These are phyloP conservation scores for Aplysina aerophoba DNA, from an alignment of 37 sponge, comb jelly and placozoan species.

Conservation along the genomic window DNA sequence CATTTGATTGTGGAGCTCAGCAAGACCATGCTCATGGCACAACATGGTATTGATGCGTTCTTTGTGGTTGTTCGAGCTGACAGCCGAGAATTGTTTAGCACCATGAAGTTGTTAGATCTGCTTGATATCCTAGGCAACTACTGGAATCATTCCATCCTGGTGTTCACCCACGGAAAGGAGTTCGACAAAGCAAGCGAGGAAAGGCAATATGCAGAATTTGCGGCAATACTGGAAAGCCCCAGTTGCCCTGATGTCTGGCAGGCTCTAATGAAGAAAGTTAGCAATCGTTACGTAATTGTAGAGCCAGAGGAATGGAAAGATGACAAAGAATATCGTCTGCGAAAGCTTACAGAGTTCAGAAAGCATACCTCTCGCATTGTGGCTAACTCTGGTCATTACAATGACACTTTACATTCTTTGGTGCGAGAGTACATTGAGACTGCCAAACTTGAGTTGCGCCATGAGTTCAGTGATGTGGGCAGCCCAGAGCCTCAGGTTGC, in stretches of 20 bases:
- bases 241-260: too few species aligned
- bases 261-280: neutral
- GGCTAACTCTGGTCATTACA: neutral
- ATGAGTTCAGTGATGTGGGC: neutral
- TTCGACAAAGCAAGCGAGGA: too few species aligned
- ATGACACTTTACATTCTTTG: neutral
- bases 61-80: conserved; percentile 6
- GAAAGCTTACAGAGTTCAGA: neutral
- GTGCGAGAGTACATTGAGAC: neutral
- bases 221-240: too few species aligned
- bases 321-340: neutral
- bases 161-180: conserved; percentile 17
- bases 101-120: neutral
- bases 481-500: neutral
- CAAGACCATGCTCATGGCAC: conserved; percentile 1
- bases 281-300: neutral
- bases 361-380: neutral
- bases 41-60: neutral
- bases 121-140: conserved; percentile 29
- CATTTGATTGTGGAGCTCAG: neutral
- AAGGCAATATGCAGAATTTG: too few species aligned
- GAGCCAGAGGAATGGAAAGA: neutral
- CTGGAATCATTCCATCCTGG: conserved; percentile 2
- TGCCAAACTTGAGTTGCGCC: neutral
- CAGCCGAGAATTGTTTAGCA: neutral